Base-by-base conservation (phyloP, 2,113 vertebrate genomes). In the Morone chrysops region DNA sequence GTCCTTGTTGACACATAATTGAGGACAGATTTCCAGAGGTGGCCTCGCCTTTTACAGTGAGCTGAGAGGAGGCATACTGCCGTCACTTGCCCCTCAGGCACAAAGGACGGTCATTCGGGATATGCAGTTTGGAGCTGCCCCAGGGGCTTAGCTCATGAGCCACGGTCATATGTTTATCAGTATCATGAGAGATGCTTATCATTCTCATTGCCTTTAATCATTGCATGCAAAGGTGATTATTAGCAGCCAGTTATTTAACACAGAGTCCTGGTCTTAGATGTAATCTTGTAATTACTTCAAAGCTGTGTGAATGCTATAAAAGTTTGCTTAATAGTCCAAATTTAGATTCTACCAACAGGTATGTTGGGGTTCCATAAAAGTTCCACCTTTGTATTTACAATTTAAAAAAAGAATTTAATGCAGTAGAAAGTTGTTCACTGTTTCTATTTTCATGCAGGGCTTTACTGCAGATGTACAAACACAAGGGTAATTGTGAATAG, bases 1-100 rank as follows among this genome's bases (percentile, higher is more conserved):
- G 91, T 93, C 87, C 92, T 90, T 91, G 85, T 93, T 93, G 90
- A 90, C 90, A 89, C 70, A 80, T 74, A 87, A 69, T 80, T 72
- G 89, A 93, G 83, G 84, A 76, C 53, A 84, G 90, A 86, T 87
- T 94, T 92, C 89, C 85, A 50, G 38, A 81, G 70, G 47, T 51
- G 80, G 78, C 67, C 70, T 62, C 51, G 0, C 65, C 80, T 83
- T 78, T 81, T 79, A 59, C 70, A 70, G 54, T 40, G n/a, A 70
- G 81, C 70, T 75, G 66, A 70, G 68, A 50, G 25, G 51, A 86
- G 56, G 59, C 75, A 53, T 13, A 6, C 6, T 2, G 66, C 56
- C 62, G 2, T 36, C 40, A 20, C 70, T 62, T n/a, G 62, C 59
- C 89, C 36, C 56, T 8, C 0, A 1, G 89, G 85, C 78, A 74